Base-by-base conservation (phyloP, 2,113 vertebrate genomes). In the Polypterus senegalus region DNA sequence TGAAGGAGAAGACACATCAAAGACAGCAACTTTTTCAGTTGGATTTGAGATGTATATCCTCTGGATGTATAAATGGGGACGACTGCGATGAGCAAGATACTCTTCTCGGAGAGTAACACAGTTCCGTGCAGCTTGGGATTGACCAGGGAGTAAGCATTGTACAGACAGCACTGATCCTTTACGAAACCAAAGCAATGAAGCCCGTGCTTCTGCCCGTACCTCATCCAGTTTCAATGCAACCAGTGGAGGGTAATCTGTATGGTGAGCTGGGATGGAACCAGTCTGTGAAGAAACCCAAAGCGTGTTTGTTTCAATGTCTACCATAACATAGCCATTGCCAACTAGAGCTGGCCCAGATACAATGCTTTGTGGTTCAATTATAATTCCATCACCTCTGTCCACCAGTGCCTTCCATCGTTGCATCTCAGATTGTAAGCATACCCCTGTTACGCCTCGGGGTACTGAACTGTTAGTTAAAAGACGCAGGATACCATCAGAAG, bases 101-200 rank as follows among this genome's bases (percentile, higher is more conserved):
- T 97, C 95, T 77, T 97, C 92, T 6, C 91, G 80, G 64, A 97
- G 63, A 8, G 86, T 81, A 63, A 94, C 71, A 6, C 95, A 98
- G 64, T 92, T 90, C 5, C 76, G 79, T 59, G 79, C 3, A 0
- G 83, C 70, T 62, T 84, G 81, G 2, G 66, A 64, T 0, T 7
- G 58, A 3, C 64, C 66, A 0, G 80, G 70, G 4, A 87, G 85
- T 2, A 89, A 58, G 48, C 93, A 97, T 1, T 88, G 86, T 3
- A 89, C 77, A 0, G 84, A 77, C 63, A 90, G 74, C 61, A 96
- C 81, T 2, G 90, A 75, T 1, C 94, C 94, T 46, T 93, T 93
- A 48, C 85, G 79, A 72, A 90, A 83, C 71, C 89, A 79, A 66
- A 89, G 70, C 71, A 87, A 76, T 3, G 78, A 71, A 5, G 87